Evolutionary conservation across 2,113 vertebrate genomes (phyloP).

Genomic region (Noturus placidus): DNA sequence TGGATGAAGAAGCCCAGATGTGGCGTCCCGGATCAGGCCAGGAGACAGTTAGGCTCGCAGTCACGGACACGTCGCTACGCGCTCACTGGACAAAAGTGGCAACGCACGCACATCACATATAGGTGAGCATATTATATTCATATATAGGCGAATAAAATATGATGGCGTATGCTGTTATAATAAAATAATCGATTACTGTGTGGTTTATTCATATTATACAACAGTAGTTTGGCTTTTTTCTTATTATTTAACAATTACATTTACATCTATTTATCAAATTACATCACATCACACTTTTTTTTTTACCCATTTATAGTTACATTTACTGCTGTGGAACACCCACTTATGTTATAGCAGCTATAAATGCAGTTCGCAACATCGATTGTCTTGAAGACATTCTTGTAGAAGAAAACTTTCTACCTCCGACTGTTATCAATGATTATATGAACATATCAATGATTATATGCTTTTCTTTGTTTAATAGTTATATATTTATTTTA

Average conservation of each 20-base stretch:
- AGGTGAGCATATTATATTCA: slow-evolving; percentile 74
- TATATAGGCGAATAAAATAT: background rate
- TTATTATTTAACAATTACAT: background rate
- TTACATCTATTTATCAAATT: background rate
- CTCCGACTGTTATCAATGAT: too few relatives aligned
- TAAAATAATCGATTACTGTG: background rate
- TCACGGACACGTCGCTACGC: slow-evolving; percentile 88
- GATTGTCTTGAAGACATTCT: too few relatives aligned
- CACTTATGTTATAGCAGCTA: background rate
- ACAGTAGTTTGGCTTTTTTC: background rate
- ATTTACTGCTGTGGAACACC: background rate
- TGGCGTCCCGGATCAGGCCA: slow-evolving; percentile 88
- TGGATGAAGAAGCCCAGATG: slow-evolving; percentile 99
- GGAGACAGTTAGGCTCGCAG: slow-evolving; percentile 78
- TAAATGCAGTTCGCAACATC: background rate
- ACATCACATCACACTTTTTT: background rate
- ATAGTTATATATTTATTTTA: too few relatives aligned
- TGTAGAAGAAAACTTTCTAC: too few relatives aligned
- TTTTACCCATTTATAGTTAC: too few relatives aligned
- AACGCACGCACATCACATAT: slow-evolving; percentile 98
- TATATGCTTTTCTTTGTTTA: too few relatives aligned
- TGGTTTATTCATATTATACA: background rate
- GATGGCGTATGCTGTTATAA: background rate
- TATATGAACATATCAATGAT: too few relatives aligned
- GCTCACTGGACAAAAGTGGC: slow-evolving; percentile 97